Conservation (phyloP, 2,888 invertebrate species). For the Eupsilia transversa region DNA sequence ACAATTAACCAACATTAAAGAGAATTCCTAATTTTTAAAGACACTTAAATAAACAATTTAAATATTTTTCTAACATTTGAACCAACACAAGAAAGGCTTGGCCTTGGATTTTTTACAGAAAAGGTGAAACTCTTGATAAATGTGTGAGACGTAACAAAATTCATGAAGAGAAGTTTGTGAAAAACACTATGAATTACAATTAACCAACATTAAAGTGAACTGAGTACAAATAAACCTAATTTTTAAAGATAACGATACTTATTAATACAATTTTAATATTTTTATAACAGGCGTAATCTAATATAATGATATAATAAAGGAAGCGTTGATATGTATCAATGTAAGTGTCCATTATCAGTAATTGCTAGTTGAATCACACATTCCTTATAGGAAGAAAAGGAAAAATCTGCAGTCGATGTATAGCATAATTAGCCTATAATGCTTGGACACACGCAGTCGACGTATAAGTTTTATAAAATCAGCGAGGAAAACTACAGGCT, state of each 20-base stretch:
- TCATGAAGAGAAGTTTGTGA: not conserved
- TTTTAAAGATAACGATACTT: not conserved
- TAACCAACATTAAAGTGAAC: not conserved
- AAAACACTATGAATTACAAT: not conserved
- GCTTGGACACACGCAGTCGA: no score
- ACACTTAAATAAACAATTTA: not conserved
- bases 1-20: not conserved
- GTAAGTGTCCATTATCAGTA: constrained; percentile 11
- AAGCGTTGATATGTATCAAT: constrained; percentile 29
- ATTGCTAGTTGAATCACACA: constrained; percentile 27
- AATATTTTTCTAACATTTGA: not conserved
- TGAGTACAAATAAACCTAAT: constrained; percentile 9
- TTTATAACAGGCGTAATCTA: constrained; percentile 21
- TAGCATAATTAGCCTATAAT: no score
- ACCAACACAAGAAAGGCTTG: not conserved
- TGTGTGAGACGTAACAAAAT: not conserved
- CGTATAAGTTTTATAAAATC: not conserved
- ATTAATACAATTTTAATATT: not conserved
- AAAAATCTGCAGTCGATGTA: not conserved
- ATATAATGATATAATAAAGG: constrained; percentile 40
- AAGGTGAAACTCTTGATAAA: not conserved
- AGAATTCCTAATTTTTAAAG: not conserved
- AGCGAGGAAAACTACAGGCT: not conserved
- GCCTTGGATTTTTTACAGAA: not conserved
- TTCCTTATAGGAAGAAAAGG: not conserved